These are phyloP conservation scores for Netelia inedita DNA, from an alignment of 2,888 invertebrate genomes.

Conservation along the genomic window DNA sequence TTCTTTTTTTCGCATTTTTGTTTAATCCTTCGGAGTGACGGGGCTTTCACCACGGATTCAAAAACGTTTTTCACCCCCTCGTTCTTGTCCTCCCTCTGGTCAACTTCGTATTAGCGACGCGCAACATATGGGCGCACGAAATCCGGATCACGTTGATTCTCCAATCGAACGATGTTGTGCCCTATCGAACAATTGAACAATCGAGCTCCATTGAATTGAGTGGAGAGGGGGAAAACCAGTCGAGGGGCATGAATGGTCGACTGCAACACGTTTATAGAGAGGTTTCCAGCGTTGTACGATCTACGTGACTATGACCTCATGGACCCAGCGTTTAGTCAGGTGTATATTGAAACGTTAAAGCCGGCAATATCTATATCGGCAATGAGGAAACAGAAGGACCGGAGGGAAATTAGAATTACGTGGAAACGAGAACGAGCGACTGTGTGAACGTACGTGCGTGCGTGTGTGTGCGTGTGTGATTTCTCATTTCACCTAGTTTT, in stretches of 20 bases:
- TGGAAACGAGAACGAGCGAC: not conserved
- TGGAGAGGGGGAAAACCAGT: not conserved
- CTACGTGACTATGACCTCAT: constrained; percentile 49
- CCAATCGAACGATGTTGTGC: constrained; percentile 63
- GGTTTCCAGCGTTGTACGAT: constrained; percentile 39
- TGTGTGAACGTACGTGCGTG: too few relatives aligned
- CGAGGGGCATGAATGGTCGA: constrained; percentile 35
- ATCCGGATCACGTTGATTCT: constrained; percentile 69
- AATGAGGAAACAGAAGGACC: constrained; percentile 7
- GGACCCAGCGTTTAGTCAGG: constrained; percentile 33
- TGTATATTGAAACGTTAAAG: constrained; percentile 49
- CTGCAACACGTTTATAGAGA: constrained; percentile 61
- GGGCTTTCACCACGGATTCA: constrained; percentile 5
- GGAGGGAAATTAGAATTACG: not conserved
- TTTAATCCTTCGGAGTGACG: not conserved
- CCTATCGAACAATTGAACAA: constrained; percentile 66
- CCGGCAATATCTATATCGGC: constrained; percentile 16
- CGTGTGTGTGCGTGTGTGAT: too few relatives aligned
- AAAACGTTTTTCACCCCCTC: constrained; percentile 22
- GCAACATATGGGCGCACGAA: constrained; percentile 61
- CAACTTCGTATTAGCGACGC: constrained; percentile 16
- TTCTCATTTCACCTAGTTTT: too few relatives aligned
- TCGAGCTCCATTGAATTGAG: constrained; percentile 64
- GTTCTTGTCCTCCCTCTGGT: not conserved
- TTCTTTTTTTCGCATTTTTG: not conserved